Conservation (phyloP, 2,888 invertebrate genomes). For the Apodemia hepburni region DNA sequence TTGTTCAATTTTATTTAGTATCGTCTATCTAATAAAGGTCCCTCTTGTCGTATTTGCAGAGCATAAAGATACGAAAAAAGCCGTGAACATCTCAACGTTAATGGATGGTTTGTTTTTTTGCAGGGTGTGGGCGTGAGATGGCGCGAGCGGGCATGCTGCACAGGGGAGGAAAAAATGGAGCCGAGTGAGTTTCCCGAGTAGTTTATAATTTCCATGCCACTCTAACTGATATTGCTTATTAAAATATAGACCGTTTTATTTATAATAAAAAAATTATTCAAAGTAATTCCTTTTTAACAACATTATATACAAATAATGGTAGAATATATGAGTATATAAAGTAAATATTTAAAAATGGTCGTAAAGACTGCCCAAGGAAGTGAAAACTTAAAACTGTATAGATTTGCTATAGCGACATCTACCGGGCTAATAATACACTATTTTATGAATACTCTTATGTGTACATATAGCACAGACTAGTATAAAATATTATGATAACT, state of each 20-base stretch:
- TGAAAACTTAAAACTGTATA: too few species aligned
- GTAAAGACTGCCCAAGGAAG: too few species aligned
- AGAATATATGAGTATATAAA: too few species aligned
- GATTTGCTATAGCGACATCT: too few species aligned
- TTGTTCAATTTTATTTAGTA: conserved; percentile 27
- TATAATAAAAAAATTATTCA: background rate
- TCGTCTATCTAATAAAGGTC: conserved; percentile 42
- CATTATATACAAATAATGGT: too few species aligned
- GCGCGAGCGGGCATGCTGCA: conserved; percentile 89
- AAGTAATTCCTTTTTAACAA: too few species aligned
- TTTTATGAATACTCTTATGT: too few species aligned
- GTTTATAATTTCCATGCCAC: conserved; percentile 23
- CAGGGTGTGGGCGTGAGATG: conserved; percentile 84
- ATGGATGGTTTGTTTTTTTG: conserved; percentile 65
- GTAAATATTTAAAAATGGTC: too few species aligned
- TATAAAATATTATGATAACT: too few species aligned
- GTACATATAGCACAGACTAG: too few species aligned
- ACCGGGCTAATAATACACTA: too few species aligned
- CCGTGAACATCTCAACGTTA: conserved; percentile 53
- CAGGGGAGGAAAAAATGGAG: conserved; percentile 86
- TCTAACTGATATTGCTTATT: conserved; percentile 4
- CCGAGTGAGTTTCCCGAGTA: conserved; percentile 81
- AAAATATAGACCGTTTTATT: background rate
- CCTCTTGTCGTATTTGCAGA: conserved; percentile 54
- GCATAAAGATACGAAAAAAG: conserved; percentile 57